These are phyloP conservation scores for Heliconius cydno DNA, from an alignment of 2,888 invertebrate species.

Conservation along the genomic window DNA sequence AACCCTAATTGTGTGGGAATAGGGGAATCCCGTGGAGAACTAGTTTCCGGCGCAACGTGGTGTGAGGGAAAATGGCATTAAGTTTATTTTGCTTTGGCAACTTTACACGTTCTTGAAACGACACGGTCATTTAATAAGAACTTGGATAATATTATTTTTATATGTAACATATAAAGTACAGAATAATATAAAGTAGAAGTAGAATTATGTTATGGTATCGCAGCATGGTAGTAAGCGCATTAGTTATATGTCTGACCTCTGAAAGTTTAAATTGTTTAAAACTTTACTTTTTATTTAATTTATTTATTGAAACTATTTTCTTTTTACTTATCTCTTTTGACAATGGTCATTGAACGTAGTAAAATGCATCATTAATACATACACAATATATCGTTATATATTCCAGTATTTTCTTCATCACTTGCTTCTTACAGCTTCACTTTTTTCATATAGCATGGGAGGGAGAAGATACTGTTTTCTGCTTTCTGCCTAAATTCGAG, in stretches of 20 bases:
- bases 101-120: background rate
- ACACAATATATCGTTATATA: too few relatives aligned
- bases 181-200: background rate
- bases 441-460: too few relatives aligned
- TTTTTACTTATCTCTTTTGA: too few relatives aligned
- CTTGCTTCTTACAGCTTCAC: too few relatives aligned
- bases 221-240: background rate
- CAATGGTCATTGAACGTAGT: too few relatives aligned
- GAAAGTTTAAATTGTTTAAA: background rate
- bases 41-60: background rate
- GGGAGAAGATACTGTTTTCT: too few relatives aligned
- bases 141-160: background rate
- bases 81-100: background rate
- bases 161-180: background rate
- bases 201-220: background rate
- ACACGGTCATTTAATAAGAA: background rate
- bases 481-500: too few relatives aligned
- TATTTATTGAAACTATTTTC: too few relatives aligned
- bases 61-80: background rate
- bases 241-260: background rate
- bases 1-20: constrained; percentile 21
- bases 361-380: too few relatives aligned
- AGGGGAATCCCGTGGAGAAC: constrained; percentile 13
- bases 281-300: background rate
- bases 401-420: too few relatives aligned